Evolutionary conservation across 2,888 invertebrate genomes (phyloP), one percentile per base, ranked within the genome.

Genomic region (Embidobia sp.): DNA sequence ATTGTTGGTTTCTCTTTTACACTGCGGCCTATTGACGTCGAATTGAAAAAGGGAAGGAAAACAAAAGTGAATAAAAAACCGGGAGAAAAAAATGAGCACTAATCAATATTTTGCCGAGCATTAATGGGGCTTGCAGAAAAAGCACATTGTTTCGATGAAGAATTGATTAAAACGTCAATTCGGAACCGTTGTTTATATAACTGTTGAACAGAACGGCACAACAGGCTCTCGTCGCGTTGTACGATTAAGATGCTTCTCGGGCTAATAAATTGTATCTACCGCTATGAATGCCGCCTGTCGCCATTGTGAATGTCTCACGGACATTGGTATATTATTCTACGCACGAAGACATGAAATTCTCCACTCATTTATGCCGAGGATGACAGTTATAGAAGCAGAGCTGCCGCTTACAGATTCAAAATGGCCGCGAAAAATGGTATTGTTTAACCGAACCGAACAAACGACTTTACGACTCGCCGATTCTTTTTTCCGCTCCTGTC

Each of bases 311-410:
- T 66, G 72, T 73, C 64, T 67, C 67, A 73, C 77, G 72, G 67
- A 77, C 77, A 77, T 77, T 44, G 77, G 61, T 49, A 67, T 67
- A 77, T 77, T 77, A 77, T 77, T 77, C 77, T 63, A 77, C 67
- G 77, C 77, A 77, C 77, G 77, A 63, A 77, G 66, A 77, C 72
- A 73, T 70, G 77, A 77, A 77, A 77, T 77, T 73, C 72, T 67
- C 75, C 66, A 55, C 53, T 77, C 77, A 70, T 64, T 75, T 75
- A 75, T 75, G 75, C 69, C 55, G 75, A 75, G 75, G 75, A 75
- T 75, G 75, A 75, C 69, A 75, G 75, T 75, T 75, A 69, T 69
- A 63, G 75, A 67, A 69, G 67, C 75, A 29, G 66, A 74, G 74
- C 66, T 74, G 74, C 74, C 61, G 61, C 55, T 75, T 63, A 63